Conservation (phyloP, 2,888 invertebrate genomes). For the Apeira syringaria region DNA sequence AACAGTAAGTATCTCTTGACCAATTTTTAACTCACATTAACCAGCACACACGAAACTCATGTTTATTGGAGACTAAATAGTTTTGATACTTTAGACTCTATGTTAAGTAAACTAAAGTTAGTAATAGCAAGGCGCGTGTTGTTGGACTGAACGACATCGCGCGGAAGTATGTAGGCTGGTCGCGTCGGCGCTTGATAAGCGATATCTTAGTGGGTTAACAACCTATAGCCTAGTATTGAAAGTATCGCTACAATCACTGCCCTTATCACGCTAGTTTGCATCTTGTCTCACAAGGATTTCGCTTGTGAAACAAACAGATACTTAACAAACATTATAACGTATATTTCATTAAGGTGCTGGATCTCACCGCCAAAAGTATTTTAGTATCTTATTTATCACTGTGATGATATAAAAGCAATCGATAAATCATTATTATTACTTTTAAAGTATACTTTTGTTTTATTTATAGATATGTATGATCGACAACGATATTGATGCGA, state of each 20-base stretch:
- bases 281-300: conserved; percentile 48
- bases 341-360: too few species aligned
- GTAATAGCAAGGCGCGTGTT: conserved; percentile 8
- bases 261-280: conserved; percentile 52
- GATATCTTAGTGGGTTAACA: conserved; percentile 78
- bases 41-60: conserved; percentile 25
- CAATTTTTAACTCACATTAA: conserved; percentile 25
- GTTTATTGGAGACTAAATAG: conserved; percentile 3
- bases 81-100: conserved; percentile 18
- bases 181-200: conserved; percentile 64
- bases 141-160: conserved; percentile 19
- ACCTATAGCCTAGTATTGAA: conserved; percentile 70
- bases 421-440: too few species aligned
- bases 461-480: too few species aligned
- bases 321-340: too few species aligned
- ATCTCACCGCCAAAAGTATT: too few species aligned
- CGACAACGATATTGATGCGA: too few species aligned
- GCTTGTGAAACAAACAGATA: conserved; percentile 6
- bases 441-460: too few species aligned
- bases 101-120: conserved; percentile 13
- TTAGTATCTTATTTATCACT: too few species aligned
- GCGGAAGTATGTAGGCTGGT: conserved; percentile 79
- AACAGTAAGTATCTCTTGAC: conserved; percentile 9
- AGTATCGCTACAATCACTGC: conserved; percentile 67
- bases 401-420: too few species aligned